Evolutionary conservation across 1,140 invertebrate species (phyloP), one percentile per base, ranked within the genome.

Genomic region (Drosophila nigromelanica): DNA sequence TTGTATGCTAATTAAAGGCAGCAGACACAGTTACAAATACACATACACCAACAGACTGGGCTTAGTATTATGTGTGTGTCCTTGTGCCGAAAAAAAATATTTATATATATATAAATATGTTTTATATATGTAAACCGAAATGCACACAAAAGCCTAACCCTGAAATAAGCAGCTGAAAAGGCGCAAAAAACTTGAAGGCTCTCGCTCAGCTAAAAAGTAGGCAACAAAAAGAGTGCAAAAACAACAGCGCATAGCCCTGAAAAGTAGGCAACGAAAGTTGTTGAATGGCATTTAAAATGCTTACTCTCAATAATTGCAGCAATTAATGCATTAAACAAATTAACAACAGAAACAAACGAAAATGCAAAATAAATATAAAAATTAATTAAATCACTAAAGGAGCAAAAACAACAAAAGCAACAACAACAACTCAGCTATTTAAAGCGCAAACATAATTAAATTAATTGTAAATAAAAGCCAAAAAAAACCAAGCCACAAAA

Each of bases 121-220:
- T 54, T n/a, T 52, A 37, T 54, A 54, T 45, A 54, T 24, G 14
- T 42, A 39, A n/a, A 39, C 54, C 62, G 54, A 67, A 72, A 52
- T 72, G 62, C 62, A 73, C 48, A 73, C 63, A 73, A 73, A 73
- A 73, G 70, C 63, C 55, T 73, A 73, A 73, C 70, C 70, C 70
- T 73, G 70, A 73, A 73, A 68, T 37, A 30, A 47, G 50, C 43
- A 48, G 35, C 45, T 67, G 42, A 50, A 63, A 43, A 63, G 56
- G n/a, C 40, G 42, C 40, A 42, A 51, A 39, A 51, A 39, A 51
- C 33, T 58, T 66, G 69, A 72, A 72, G 69, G 69, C 61, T 73
- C 62, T 21, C 51, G 30, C 21, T 43, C 33, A 39, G 56, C 56
- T 18, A 5, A 47, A 64, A 64, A 64, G 37, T 63, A 52, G 42